Evolutionary conservation across 2,113 vertebrate species (phyloP).

Genomic region (Carollia perspicillata): DNA sequence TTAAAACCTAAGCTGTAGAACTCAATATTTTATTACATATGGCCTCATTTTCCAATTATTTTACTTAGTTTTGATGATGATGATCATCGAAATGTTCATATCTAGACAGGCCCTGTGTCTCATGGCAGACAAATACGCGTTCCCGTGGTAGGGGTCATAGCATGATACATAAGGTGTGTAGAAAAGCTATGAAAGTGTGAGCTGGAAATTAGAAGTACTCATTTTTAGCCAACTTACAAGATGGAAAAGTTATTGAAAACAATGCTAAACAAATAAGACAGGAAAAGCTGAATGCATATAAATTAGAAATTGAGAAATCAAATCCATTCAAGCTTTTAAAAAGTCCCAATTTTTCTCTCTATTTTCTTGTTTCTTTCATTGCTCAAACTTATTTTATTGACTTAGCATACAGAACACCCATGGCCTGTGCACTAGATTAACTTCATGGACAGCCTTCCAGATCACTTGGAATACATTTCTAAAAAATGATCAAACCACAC

Average conservation of each 20-base stretch:
- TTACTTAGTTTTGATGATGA: neutral
- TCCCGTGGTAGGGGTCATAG: neutral
- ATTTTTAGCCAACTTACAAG: neutral
- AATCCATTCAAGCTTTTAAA: neutral
- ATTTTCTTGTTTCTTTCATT: slow-evolving; percentile 16
- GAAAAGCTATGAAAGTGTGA: neutral
- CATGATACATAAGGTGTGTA: neutral
- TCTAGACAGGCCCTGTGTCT: neutral
- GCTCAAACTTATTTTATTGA: slow-evolving; percentile 1
- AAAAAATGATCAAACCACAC: neutral
- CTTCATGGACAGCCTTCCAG: neutral
- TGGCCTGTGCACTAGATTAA: neutral
- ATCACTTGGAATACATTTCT: neutral
- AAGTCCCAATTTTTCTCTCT: neutral
- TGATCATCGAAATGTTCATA: neutral
- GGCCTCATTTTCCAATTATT: slow-evolving; percentile 9
- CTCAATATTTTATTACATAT: neutral
- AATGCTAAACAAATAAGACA: neutral
- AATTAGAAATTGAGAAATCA: slow-evolving; percentile 51
- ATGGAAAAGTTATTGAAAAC: neutral
- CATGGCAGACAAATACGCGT: neutral
- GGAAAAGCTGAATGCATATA: neutral
- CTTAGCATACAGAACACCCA: neutral
- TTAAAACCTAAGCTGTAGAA: neutral
- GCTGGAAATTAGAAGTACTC: neutral